Conservation (phyloP, 2,888 invertebrate species). For the Coenonympha arcania region DNA sequence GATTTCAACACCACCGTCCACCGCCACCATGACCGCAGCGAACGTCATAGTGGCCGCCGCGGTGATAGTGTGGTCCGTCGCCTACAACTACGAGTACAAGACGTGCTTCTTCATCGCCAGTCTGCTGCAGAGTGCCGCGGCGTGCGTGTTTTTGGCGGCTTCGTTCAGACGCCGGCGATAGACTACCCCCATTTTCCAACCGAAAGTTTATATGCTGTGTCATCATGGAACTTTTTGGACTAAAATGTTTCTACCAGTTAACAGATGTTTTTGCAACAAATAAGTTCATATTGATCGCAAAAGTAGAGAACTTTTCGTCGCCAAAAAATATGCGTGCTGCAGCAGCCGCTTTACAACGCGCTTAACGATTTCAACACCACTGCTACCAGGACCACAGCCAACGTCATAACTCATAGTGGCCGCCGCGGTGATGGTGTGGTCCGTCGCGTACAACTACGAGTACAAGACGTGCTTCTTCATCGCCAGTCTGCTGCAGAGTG, state of each 20-base stretch:
- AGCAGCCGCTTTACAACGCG: conserved; percentile 60
- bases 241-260: no score
- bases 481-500: conserved; percentile 52
- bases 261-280: no score
- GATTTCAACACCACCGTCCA: conserved; percentile 66
- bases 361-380: conserved; percentile 65
- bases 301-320: no score
- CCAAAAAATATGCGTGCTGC: no score
- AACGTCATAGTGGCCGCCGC: conserved; percentile 54
- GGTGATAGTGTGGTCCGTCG: conserved; percentile 54
- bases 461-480: conserved; percentile 59
- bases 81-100: conserved; percentile 53
- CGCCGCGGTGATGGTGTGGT: conserved; percentile 52
- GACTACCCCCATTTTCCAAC: no score
- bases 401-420: conserved; percentile 58
- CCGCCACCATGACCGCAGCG: conserved; percentile 60
- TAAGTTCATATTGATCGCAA: no score
- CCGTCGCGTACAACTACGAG: conserved; percentile 51
- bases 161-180: conserved; percentile 54
- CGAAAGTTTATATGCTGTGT: no score
- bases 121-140: conserved; percentile 51
- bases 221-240: no score
- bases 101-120: conserved; percentile 61
- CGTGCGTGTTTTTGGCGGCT: conserved; percentile 48
- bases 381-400: conserved; percentile 60